These are phyloP conservation scores for Psephotus haematonotus DNA, from an alignment of 2,113 vertebrate species.

Conservation along the genomic window DNA sequence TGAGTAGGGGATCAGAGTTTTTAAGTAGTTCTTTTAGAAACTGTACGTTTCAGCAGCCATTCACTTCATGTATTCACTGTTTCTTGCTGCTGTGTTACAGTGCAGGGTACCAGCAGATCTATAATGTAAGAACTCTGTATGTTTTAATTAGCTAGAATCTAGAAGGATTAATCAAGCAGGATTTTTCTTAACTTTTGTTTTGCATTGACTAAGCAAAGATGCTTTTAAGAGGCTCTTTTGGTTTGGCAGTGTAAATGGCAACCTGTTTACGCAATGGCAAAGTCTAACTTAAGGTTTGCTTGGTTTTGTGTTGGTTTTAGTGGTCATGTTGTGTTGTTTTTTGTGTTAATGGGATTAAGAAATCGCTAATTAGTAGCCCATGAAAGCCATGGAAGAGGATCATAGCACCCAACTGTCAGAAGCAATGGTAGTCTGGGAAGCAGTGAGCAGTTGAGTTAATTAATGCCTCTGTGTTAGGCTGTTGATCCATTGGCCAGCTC, in stretches of 20 bases:
- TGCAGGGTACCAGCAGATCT: slow-evolving; percentile 57
- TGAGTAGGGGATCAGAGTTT: neutral
- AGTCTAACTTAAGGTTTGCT: slow-evolving; percentile 55
- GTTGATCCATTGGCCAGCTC: slow-evolving; percentile 49
- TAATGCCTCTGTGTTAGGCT: slow-evolving; percentile 53
- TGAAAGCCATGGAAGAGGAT: slow-evolving; percentile 47
- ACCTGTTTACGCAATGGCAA: slow-evolving; percentile 73
- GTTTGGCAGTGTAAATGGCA: slow-evolving; percentile 68
- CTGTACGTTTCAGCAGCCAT: slow-evolving; percentile 52
- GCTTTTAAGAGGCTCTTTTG: slow-evolving; percentile 67
- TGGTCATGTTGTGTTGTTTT: neutral
- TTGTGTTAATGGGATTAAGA: slow-evolving; percentile 70
- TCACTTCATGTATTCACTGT: slow-evolving; percentile 41
- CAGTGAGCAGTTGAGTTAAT: slow-evolving; percentile 57
- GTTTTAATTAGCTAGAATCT: slow-evolving; percentile 72
- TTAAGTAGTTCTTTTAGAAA: slow-evolving; percentile 52
- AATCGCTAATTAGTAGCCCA: slow-evolving; percentile 62
- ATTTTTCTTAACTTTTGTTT: slow-evolving; percentile 52
- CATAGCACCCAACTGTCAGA: slow-evolving; percentile 33
- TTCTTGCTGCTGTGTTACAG: slow-evolving; percentile 66
- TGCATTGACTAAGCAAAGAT: slow-evolving; percentile 67
- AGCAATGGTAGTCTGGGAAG: slow-evolving; percentile 52
- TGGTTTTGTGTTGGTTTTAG: neutral
- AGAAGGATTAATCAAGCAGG: slow-evolving; percentile 2
- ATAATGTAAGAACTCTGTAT: slow-evolving; percentile 48